Base-by-base conservation (phyloP, 2,797 vertebrate genomes). In the Denticeps clupeoides region DNA sequence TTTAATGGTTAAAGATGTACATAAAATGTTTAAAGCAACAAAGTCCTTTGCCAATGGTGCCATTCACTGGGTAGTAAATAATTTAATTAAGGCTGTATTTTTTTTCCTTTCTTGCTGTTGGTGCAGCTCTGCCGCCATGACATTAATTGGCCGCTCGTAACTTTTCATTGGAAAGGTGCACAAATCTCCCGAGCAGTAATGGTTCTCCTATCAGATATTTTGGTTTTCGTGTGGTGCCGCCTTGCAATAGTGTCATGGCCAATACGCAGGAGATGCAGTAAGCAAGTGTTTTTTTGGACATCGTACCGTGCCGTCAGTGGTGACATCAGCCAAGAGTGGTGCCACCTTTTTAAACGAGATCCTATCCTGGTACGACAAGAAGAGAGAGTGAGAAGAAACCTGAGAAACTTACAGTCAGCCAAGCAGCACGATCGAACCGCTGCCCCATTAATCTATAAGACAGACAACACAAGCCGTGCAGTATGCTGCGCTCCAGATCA, bases 21-120 rank as follows among this genome's bases (percentile, higher is more conserved):
- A 72, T 80, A 62, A 78, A 73, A 74, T 62, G 67, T 75, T 72
- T 72, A 77, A 67, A 67, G 65, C 70, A 73, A 71, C 72, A 63
- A 56, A 67, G 65, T 59, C 55, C 40, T 54, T 57, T 51, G 56
- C 65, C 56, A 48, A 62, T 61, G 40, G 27, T 9, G 54, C 58
- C 49, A 48, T 65, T 65, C 46, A 58, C 56, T 53, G 58, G 49
- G 59, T 56, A 55, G 53, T 63, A 62, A 73, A 71, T 70, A 54
- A 46, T 66, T 60, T 55, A 56, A 62, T 50, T 58, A 53, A 58
- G 56, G 48, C 46, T 58, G 41, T 26, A 57, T 68, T 70, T 58
- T 53, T 53, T 71, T 50, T 51, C 61, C 43, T 61, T 52, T 60
- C 64, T 68, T 66, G 61, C 63, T 65, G 43, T 56, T 59, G 67